A percentile compares a stretch with the other conserved stretches of the same genome.
These are phyloP conservation scores for Carpatolechia fugitivella DNA, from an alignment of 2,888 invertebrate species.

Conservation along the genomic window DNA sequence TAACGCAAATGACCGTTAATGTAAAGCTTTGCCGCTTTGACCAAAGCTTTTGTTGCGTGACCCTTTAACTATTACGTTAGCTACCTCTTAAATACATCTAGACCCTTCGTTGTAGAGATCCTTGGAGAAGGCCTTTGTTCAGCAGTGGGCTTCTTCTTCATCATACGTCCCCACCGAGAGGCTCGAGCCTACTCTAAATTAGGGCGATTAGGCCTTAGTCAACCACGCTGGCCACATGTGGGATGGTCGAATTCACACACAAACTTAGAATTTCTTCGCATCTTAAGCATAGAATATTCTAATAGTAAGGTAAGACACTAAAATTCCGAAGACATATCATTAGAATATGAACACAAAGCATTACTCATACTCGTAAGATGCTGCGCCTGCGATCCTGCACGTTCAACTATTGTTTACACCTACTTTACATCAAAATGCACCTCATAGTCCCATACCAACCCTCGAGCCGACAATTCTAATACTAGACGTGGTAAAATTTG, in stretches of 20 bases:
- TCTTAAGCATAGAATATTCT: too few species aligned
- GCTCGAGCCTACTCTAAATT: too few species aligned
- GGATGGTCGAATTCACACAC: too few species aligned
- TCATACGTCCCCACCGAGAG: too few species aligned
- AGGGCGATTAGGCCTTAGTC: too few species aligned
- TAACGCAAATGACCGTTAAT: constrained; percentile 53
- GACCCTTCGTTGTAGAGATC: too few species aligned
- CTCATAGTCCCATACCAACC: background rate
- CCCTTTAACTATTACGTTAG: constrained; percentile 13
- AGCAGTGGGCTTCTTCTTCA: too few species aligned
- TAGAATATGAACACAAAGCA: background rate
- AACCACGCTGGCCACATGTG: too few species aligned
- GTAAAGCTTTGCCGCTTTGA: constrained; percentile 18
- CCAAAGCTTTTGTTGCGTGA: constrained; percentile 10
- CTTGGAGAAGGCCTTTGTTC: too few species aligned
- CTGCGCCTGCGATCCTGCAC: constrained; percentile 35
- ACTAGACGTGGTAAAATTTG: background rate
- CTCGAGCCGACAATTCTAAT: background rate
- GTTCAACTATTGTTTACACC: constrained; percentile 41
- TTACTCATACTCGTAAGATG: constrained; percentile 17
- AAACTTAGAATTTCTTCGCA: too few species aligned
- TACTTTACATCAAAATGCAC: constrained; percentile 43
- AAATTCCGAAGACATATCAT: background rate
- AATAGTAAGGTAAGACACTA: too few species aligned
- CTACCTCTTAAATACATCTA: background rate